Conservation (phyloP, 2,797 vertebrate species). For the Anabacerthia variegaticeps region DNA sequence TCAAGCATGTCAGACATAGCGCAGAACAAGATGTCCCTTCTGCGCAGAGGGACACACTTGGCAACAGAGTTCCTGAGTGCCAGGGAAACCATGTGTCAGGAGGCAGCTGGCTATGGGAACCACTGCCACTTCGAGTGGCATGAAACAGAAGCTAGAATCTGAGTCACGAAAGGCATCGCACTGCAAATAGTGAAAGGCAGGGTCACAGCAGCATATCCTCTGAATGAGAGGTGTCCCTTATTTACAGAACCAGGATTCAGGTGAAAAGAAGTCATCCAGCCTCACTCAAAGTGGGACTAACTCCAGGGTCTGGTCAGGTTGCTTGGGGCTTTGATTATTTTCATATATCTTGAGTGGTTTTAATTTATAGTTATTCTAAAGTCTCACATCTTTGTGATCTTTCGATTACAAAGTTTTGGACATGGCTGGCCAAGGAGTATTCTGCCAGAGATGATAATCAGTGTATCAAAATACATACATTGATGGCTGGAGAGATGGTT, state of each 20-base stretch:
- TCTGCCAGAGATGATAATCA: neutral
- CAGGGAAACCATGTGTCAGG: neutral
- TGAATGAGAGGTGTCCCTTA: neutral
- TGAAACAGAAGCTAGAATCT: neutral
- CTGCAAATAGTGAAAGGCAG: neutral
- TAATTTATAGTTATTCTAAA: neutral
- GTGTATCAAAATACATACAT: neutral
- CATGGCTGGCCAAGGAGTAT: neutral
- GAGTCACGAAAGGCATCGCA: neutral
- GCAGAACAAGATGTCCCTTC: neutral
- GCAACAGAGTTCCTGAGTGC: neutral
- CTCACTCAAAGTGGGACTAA: neutral
- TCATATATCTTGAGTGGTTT: neutral
- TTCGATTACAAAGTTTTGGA: neutral
- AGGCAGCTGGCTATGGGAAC: conserved; percentile 4
- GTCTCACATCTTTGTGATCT: neutral
- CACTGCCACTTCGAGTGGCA: neutral
- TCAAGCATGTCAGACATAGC: neutral
- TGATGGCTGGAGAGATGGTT: neutral
- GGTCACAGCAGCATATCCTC: neutral
- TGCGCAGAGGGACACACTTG: neutral
- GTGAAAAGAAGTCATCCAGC: neutral
- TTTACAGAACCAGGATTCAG: neutral
- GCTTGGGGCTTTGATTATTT: neutral
- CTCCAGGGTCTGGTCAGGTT: neutral